Base-by-base conservation (phyloP, 2,888 invertebrate genomes). In the Stratiomys singularior region DNA sequence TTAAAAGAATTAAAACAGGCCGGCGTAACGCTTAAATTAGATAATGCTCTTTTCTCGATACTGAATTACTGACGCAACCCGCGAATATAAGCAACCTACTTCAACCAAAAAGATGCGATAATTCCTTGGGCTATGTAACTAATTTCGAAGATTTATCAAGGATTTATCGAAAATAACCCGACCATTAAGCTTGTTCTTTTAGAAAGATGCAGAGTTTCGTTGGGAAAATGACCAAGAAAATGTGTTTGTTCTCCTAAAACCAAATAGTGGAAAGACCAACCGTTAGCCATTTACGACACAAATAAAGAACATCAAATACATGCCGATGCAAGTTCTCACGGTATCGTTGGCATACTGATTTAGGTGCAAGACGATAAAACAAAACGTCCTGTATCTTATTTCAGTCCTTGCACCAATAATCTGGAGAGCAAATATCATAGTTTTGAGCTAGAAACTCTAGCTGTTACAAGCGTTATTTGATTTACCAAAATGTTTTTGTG, bases 61-160 rank as follows among this genome's bases (percentile, higher is more conserved):
- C 30, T 2, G 21, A 69, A n/a, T n/a, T 69, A 7, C 46, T 28
- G 77, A 63, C 15, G 78, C 80, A 1, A 74, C 82, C 21, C 25
- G 71, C 28, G 77, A 82, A 58, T 82, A 80, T 5, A 81, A 81
- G 0, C 47, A 15, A 0, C 82, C 82, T 0, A 77, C 71, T 25
- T 71, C 46, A 9, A 21, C 69, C 0, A 82, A 81, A 64, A 80
- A 82, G 13, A 77, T 83, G 0, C 80, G 81, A 76, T 76, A 80
- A 64, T 84, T 84, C 30, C 64, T 84, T 13, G 84, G 84, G 1
- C 67, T 84, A 9, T 77, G 81, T 0, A 81, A 82, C 0, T 85
- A 84, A 52, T 85, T 84, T 30, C 47, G 84, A 15, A 78, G 82
- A 58, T 85, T 85, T n/a, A n/a, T n/a, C n/a, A n/a, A n/a, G n/a